Conservation (phyloP, 2,797 vertebrate genomes). For the Enteromius mattozi region DNA sequence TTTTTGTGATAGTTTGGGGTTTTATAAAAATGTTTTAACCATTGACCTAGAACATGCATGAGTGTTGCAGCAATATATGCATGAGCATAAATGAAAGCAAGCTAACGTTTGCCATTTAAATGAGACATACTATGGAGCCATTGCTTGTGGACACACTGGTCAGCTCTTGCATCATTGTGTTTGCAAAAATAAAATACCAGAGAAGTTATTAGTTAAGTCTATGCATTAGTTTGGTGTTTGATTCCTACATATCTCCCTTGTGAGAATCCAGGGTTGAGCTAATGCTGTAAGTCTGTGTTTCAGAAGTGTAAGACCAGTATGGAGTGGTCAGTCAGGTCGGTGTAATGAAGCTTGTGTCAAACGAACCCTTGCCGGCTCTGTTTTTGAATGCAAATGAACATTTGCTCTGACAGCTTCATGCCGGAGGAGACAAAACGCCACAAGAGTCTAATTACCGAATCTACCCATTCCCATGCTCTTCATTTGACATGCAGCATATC, state of each 20-base stretch:
- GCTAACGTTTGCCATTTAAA: background rate
- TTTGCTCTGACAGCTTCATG: slow-evolving; percentile 60
- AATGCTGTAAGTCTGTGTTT: slow-evolving; percentile 8
- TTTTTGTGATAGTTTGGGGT: background rate
- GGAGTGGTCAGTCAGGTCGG: slow-evolving; percentile 56
- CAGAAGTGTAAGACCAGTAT: background rate
- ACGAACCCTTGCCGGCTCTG: slow-evolving; percentile 64
- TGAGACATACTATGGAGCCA: background rate
- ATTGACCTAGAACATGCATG: background rate
- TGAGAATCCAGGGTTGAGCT: background rate
- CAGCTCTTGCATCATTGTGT: background rate
- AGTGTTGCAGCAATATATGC: background rate
- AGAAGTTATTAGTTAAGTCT: background rate
- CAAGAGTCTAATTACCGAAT: slow-evolving; percentile 63
- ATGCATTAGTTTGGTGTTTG: background rate
- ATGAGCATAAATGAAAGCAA: background rate
- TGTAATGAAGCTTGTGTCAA: slow-evolving; percentile 65
- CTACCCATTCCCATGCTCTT: slow-evolving; percentile 28
- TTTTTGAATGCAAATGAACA: slow-evolving; percentile 61
- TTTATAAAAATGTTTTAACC: background rate
- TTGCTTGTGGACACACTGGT: background rate
- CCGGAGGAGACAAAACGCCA: slow-evolving; percentile 53
- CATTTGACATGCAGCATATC: slow-evolving; percentile 27
- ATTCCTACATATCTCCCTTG: background rate
- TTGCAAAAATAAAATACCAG: background rate